Percentiles rank a stretch among this genome's conserved stretches.
Conservation (phyloP, 2,797 vertebrate genomes). For the Syncerus caffer region DNA sequence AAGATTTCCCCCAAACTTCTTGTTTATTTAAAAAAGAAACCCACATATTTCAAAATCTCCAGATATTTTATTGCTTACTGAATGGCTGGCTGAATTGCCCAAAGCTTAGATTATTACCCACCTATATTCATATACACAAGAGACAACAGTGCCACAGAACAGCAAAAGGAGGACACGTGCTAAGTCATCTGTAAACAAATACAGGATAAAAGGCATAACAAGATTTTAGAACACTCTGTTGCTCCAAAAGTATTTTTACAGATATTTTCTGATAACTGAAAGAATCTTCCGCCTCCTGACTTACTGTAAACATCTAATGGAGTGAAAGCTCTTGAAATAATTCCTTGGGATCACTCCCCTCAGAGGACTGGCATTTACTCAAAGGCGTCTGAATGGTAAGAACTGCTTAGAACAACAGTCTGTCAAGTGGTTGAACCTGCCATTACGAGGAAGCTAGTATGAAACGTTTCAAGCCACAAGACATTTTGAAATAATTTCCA, state of each 20-base stretch:
- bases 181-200: background rate
- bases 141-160: background rate
- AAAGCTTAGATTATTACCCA: background rate
- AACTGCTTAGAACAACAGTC: background rate
- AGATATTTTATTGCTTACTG: background rate
- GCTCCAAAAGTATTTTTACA: background rate
- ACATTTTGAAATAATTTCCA: conserved; percentile 3
- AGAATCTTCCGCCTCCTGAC: background rate
- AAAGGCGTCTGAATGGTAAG: background rate
- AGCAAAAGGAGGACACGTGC: background rate
- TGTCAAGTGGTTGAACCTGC: background rate
- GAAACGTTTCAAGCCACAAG: background rate
- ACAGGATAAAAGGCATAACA: background rate
- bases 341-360: background rate
- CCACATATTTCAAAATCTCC: background rate
- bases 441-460: background rate
- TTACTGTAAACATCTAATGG: background rate
- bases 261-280: background rate
- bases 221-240: background rate
- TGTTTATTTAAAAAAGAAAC: background rate
- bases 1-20: background rate
- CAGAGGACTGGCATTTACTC: background rate
- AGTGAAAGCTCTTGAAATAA: background rate
- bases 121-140: background rate
- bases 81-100: background rate